Percentiles rank a stretch among this genome's conserved stretches.
Conservation (phyloP, 2,888 invertebrate genomes). For the Dascillus cervinus region DNA sequence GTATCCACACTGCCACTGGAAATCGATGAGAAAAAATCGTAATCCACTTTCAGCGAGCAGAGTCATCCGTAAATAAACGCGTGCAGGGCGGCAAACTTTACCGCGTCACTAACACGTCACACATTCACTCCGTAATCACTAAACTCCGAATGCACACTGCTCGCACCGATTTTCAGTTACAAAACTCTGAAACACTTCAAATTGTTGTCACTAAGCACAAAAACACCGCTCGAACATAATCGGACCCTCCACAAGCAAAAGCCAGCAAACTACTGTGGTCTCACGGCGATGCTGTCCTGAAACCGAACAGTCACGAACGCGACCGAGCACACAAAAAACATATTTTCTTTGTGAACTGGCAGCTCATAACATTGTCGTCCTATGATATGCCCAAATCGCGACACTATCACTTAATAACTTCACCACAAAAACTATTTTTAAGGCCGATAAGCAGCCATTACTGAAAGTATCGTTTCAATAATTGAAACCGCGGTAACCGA, state of each 20-base stretch:
- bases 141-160: no score
- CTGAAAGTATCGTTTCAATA: no score
- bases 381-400: no score
- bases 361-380: no score
- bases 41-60: constrained; percentile 10
- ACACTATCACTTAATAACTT: no score
- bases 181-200: no score
- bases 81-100: constrained; percentile 6
- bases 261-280: constrained; percentile 12
- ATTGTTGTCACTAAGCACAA: constrained; percentile 11
- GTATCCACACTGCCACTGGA: constrained; percentile 12
- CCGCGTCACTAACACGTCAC: constrained; percentile 14
- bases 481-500: no score
- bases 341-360: not conserved
- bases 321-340: constrained; percentile 3
- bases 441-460: no score
- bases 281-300: constrained; percentile 6
- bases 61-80: constrained; percentile 11
- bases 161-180: no score
- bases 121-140: constrained; percentile 8
- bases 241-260: constrained; percentile 7
- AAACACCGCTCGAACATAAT: constrained; percentile 12
- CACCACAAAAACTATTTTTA: no score
- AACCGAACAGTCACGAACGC: constrained; percentile 1
- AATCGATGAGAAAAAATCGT: constrained; percentile 5